Base-by-base conservation (phyloP, 2,113 vertebrate genomes). In the Aegotheles bennettii region DNA sequence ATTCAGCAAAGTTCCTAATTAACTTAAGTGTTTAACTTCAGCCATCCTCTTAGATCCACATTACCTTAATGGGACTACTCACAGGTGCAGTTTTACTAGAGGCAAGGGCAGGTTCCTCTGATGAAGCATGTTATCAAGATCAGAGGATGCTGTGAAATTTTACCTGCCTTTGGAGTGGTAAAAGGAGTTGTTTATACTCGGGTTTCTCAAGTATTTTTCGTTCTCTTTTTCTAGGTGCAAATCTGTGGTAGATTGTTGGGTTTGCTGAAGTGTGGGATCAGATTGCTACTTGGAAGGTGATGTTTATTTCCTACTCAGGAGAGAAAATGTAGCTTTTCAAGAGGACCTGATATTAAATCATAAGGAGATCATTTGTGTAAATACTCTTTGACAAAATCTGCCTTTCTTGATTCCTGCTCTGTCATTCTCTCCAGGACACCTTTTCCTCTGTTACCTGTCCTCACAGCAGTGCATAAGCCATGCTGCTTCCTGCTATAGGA, bases 1-100 rank as follows among this genome's bases (percentile, higher is more conserved):
- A 76, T 64, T 89, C 74, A 83, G 70, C 73, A 43, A 84, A 70
- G 18, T 45, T 94, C 77, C 56, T 93, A 71, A 90, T 94, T 96
- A 81, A 69, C 47, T n/a, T n/a, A 45, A 81, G 81, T 43, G 42
- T 43, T 95, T 77, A 48, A 90, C 63, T 47, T 88, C 31, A 86
- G 80, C 78, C 33, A 63, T 74, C n/a, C 60, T 78, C 69, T 90
- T 75, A 71, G 73, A 78, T 89, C 51, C 83, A 64, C 90, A 84
- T 96, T 86, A 60, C 33, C 56, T 95, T 81, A 90, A 92, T 45
- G 69, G 59, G 36, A 48, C 40, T 71, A 26, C 83, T 75, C 60
- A 77, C 10, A 59, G 51, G 29, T 63, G 56, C 65, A 60, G 8
- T 91, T 89, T 94, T 80, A 43, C 38, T 23, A 11, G 42, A 70